Base-by-base conservation (phyloP, 1,140 invertebrate species). In the Amphibalanus amphitrite region DNA sequence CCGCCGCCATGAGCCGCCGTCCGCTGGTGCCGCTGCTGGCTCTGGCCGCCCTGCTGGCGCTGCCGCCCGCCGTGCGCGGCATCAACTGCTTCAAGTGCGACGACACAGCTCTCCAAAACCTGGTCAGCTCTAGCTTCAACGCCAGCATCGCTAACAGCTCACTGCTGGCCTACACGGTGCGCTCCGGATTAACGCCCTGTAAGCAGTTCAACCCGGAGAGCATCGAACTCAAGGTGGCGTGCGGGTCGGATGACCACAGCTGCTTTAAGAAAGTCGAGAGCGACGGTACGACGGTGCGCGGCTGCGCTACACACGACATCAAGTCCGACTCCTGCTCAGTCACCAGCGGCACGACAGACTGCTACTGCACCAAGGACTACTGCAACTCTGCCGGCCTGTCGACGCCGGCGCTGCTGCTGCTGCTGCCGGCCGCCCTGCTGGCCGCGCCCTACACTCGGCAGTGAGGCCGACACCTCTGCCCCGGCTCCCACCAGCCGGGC, bases 381-480 rank as follows among this genome's bases (percentile, higher is more conserved):
- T 59, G 47, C 47, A 59, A 59, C 47, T 59, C 47, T 13, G 47
- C 47, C 47, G 47, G 47, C 17, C 6, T 59, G 47, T 3, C 47
- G 47, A 20, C 47, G 29, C 29, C 71, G 40, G 26, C 64, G 26
- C 17, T 68, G 67, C 47, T 59, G 47, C 71, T 69, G 38, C 28
- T 70, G 29, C 29, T 70, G 28, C 40, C 65, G 29, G 29, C 38
- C 71, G 25, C 25, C 29, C 67, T 70, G 47, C 29, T 38, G 64
- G 30, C 26, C 72, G 64, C 64, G 13, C 28, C 29, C 47, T 38
- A 38, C n/a, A n/a, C n/a, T 15, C 4, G 33, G 33, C 33, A 38
- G 33, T 38, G 33, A 38, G 33, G n/a, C n/a, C n/a, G n/a, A n/a
- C n/a, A n/a, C n/a, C n/a, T n/a, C n/a, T n/a, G n/a, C n/a, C n/a